These are phyloP conservation scores for Protomyctophum bolini DNA, from an alignment of 2,113 vertebrate genomes.

Conservation along the genomic window DNA sequence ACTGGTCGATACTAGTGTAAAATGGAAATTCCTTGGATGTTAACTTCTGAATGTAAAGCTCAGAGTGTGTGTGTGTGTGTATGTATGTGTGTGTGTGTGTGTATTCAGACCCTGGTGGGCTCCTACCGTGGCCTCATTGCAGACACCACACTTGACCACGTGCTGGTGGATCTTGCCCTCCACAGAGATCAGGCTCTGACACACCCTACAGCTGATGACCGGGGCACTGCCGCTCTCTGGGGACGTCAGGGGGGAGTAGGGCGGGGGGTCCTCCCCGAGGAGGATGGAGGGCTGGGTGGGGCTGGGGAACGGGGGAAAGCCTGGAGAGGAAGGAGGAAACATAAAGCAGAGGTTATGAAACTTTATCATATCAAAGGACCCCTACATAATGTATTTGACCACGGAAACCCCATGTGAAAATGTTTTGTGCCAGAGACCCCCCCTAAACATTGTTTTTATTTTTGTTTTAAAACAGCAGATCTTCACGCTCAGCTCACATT, in stretches of 20 bases:
- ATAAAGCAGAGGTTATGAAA: not conserved
- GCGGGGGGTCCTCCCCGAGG: slow-evolving; percentile 89
- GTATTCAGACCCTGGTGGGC: not conserved
- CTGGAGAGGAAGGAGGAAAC: slow-evolving; percentile 55
- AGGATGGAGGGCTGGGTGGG: slow-evolving; percentile 84
- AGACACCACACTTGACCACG: slow-evolving; percentile 91
- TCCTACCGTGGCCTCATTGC: slow-evolving; percentile 91
- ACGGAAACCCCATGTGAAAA: too few species aligned
- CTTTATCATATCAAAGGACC: not conserved
- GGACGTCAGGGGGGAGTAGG: slow-evolving; percentile 88
- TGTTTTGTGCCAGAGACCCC: too few species aligned
- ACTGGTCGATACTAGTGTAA: too few species aligned
- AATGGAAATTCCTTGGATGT: too few species aligned
- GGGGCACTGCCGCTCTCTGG: slow-evolving; percentile 90
- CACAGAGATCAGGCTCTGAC: slow-evolving; percentile 90
- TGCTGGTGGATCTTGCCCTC: slow-evolving; percentile 96
- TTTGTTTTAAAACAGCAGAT: too few species aligned
- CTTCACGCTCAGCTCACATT: too few species aligned
- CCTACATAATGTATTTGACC: not conserved
- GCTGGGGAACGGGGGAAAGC: slow-evolving; percentile 83
- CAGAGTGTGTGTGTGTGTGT: not conserved
- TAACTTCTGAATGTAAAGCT: too few species aligned
- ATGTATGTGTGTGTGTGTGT: not conserved
- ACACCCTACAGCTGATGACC: slow-evolving; percentile 90
- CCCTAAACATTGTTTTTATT: too few species aligned